Evolutionary conservation across 2,797 vertebrate genomes (phyloP).

Genomic region (Psittacula derbiana): DNA sequence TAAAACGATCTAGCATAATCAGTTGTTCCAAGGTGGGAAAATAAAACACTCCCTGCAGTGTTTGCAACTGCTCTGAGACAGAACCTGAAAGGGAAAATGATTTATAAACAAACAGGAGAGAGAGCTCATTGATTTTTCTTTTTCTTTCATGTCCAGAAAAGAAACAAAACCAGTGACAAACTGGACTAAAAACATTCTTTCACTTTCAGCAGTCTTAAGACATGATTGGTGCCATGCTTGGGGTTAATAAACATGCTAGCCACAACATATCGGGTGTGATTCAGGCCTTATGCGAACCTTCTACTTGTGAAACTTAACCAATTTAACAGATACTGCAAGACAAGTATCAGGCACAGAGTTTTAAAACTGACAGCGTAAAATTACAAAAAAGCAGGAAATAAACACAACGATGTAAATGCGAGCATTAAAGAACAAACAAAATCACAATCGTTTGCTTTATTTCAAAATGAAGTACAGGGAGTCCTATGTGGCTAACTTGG

Average conservation of each 20-base stretch:
- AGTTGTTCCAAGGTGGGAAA: neutral
- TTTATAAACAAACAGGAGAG: neutral
- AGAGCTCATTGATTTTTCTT: neutral
- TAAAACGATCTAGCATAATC: neutral
- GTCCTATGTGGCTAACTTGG: neutral
- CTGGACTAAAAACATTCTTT: neutral
- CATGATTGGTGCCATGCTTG: neutral
- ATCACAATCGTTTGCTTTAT: neutral
- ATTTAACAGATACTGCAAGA: neutral
- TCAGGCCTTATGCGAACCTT: neutral
- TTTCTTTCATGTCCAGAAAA: neutral
- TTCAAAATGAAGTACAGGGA: neutral
- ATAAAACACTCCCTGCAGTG: neutral
- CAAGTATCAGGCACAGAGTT: neutral
- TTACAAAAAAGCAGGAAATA: neutral
- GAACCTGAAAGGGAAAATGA: constrained; percentile 18
- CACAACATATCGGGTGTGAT: neutral
- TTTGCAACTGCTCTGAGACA: neutral
- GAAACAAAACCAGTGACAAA: constrained; percentile 6
- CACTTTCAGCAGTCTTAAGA: neutral
- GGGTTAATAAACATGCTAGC: neutral
- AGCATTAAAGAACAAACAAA: neutral
- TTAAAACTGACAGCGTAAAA: neutral
- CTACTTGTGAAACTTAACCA: neutral
- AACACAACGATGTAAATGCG: neutral